Percentiles rank a stretch among this genome's conserved stretches.
These are phyloP conservation scores for Colistium nudipinnis DNA, from an alignment of 2,113 vertebrate species.

Conservation along the genomic window DNA sequence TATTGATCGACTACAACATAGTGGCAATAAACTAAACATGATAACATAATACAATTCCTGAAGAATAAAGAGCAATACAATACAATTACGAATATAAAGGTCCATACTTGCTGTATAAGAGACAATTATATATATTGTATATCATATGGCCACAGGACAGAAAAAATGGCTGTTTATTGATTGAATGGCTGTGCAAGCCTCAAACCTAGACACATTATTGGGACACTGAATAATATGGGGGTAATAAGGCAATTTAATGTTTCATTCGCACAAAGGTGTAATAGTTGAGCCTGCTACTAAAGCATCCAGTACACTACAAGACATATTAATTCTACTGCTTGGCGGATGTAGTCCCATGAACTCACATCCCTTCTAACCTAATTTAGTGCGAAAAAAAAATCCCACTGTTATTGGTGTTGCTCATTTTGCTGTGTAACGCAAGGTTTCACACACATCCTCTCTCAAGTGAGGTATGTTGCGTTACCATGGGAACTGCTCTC, in stretches of 20 bases:
- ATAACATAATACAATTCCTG: neutral
- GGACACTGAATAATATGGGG: too few species aligned
- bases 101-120: neutral
- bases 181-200: too few species aligned
- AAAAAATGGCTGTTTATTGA: neutral
- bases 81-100: neutral
- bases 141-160: neutral
- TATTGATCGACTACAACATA: too few species aligned
- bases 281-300: too few species aligned
- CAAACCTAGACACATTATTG: too few species aligned
- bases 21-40: too few species aligned
- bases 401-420: neutral
- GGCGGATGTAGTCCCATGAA: neutral
- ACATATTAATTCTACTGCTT: too few species aligned
- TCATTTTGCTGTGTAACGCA: neutral
- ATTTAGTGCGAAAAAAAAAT: constrained; percentile 7
- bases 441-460: neutral
- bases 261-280: too few species aligned
- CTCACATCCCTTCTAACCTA: neutral
- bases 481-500: constrained; percentile 51
- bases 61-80: neutral
- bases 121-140: neutral
- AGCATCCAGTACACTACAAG: too few species aligned
- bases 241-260: too few species aligned
- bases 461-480: neutral